A percentile compares a stretch with the other conserved stretches of the same genome.
phyloP scores from a whole-genome alignment of 30 jellyfish, hydroid and myxozoan genomes.

The Aurelia coerulea region DNA sequence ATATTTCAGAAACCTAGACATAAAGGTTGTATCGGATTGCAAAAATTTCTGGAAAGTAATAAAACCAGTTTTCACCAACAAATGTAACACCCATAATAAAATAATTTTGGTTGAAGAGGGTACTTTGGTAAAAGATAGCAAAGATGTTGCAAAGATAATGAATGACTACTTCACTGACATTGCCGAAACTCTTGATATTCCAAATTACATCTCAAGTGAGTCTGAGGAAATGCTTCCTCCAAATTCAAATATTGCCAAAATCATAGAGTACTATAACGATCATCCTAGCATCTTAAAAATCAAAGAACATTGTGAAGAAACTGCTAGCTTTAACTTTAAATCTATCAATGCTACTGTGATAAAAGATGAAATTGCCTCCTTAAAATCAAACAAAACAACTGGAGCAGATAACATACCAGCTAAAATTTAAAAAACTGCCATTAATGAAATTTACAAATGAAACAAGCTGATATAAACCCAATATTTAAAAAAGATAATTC shows the following conservation, averaged over 20 bases:
- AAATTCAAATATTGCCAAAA: background rate
- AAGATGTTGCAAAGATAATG: slow-evolving; percentile 39
- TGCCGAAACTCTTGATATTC: slow-evolving; percentile 22
- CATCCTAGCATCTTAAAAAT: slow-evolving; percentile 52
- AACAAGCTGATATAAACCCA: slow-evolving; percentile 15
- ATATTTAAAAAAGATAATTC: slow-evolving; percentile 13
- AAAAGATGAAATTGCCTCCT: background rate
- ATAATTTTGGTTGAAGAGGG: slow-evolving; percentile 40
- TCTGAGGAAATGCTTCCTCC: background rate
- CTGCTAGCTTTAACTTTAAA: slow-evolving; percentile 16
- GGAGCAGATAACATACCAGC: slow-evolving; percentile 16
- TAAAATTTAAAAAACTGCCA: slow-evolving; percentile 11
- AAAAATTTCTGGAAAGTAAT: slow-evolving; percentile 39
- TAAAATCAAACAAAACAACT: slow-evolving; percentile 12
- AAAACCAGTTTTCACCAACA: background rate
- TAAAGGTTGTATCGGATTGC: background rate
- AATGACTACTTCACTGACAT: slow-evolving; percentile 44
- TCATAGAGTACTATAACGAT: slow-evolving; percentile 44
- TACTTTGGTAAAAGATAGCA: slow-evolving; percentile 8
- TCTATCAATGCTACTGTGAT: background rate
- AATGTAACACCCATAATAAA: slow-evolving; percentile 9
- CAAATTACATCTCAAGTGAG: slow-evolving; percentile 12
- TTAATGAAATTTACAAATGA: slow-evolving; percentile 8
- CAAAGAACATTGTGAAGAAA: slow-evolving; percentile 16
- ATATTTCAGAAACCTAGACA: slow-evolving; percentile 6